Evolutionary conservation across 2,888 invertebrate species (phyloP), one percentile per base, ranked within the genome.

Genomic region (Oxyscelio sp.): DNA sequence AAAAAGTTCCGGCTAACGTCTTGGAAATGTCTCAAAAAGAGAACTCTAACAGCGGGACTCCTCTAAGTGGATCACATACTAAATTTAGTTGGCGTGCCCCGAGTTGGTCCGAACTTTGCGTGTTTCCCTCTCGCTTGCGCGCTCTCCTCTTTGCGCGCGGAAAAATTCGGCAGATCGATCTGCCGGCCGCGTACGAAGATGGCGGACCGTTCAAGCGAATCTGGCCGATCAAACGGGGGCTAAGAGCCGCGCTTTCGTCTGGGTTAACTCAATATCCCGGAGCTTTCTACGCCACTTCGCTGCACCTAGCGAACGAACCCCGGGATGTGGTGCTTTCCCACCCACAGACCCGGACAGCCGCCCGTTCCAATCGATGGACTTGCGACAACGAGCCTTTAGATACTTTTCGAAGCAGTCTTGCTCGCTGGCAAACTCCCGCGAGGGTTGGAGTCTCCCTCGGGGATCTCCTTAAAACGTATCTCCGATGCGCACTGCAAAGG

Each of bases 51-150:
- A 75, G 50, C 87, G 85, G 86, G 87, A 88, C 85, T 89, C 68
- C 90, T 92, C 91, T 93, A 93, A 94, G 93, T 93, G 92, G 94
- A 94, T 94, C 94, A 93, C 94, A 94, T 92, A 93, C 93, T 93
- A 93, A 94, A 94, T 93, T 93, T 92, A 92, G 92, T 94, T 92
- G 93, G 87, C 90, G 17, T 34, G 70, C 31, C 77, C 40, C 11
- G 52, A 77, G 59, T 68, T 52, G 70, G 68, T 52, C 61, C 61
- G 45, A 78, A 78, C 38, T 61, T 68, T 52, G 48, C 66, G 63
- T 73, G 68, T 58, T 43, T 66, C 50, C 58, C 61, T 45, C 70
- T 56, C 58, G 70, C 75, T 13, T 73, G 63, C 61, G 19, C 61
- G 19, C 50, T 59, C 50, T 50, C 19, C 31, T 71, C 22, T 56